Conservation (phyloP, 2,888 invertebrate species). For the Liodrosophila aerea region DNA sequence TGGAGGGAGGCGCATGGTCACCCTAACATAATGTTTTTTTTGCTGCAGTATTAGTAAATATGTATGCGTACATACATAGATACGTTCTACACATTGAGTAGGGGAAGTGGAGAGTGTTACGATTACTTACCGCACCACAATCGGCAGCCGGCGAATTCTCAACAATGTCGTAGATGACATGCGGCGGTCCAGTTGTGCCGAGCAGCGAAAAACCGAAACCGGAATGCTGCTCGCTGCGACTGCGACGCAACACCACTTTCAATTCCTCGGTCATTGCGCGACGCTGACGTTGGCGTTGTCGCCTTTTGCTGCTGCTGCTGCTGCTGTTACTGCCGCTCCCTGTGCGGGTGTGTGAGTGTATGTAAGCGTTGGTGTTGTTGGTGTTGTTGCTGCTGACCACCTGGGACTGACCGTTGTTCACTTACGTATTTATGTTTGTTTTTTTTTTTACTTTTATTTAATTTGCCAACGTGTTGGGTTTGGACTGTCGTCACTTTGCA, state of each 20-base stretch:
- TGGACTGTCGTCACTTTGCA: constrained; percentile 53
- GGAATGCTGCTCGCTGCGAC: constrained; percentile 90
- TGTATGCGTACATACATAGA: background rate
- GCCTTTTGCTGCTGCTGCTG: constrained; percentile 23
- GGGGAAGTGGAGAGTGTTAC: constrained; percentile 1
- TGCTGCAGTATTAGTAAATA: constrained; percentile 5
- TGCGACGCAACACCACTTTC: constrained; percentile 93
- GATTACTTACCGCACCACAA: constrained; percentile 84
- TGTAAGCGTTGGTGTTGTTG: constrained; percentile 20
- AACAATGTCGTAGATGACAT: constrained; percentile 95
- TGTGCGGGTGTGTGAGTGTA: constrained; percentile 40
- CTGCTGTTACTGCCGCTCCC: constrained; percentile 42
- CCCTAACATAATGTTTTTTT: constrained; percentile 20
- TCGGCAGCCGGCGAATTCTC: constrained; percentile 96
- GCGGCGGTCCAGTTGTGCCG: constrained; percentile 95
- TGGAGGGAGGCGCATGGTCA: constrained; percentile 13
- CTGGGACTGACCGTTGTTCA: constrained; percentile 52
- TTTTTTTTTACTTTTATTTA: constrained; percentile 27
- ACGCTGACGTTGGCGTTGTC: constrained; percentile 46
- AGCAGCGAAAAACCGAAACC: constrained; percentile 96
- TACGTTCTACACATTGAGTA: background rate
- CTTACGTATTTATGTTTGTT: constrained; percentile 46
- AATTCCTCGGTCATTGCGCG: constrained; percentile 89
- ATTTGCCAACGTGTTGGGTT: constrained; percentile 46
- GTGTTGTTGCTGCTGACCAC: constrained; percentile 42